phyloP scores from a whole-genome alignment of 2,797 vertebrate species.

The Monodelphis domestica region DNA sequence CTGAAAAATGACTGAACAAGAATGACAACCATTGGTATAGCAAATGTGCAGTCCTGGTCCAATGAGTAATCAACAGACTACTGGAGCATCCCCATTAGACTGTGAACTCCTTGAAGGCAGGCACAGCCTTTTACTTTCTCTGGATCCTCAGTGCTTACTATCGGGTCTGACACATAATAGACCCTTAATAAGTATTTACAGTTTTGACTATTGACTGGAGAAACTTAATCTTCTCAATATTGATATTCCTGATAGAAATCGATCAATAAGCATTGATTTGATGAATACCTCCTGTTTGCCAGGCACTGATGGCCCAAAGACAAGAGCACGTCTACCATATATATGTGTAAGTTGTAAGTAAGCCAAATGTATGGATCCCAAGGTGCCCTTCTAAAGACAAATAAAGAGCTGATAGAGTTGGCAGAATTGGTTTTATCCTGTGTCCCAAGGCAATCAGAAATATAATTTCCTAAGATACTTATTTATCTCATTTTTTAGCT shows the following conservation, averaged over 20 bases:
- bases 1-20: not conserved
- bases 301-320: not conserved
- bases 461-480: not conserved
- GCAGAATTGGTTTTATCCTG: not conserved
- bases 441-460: not conserved
- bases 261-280: not conserved
- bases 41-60: not conserved
- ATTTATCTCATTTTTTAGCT: not conserved
- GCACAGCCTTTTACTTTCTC: not conserved
- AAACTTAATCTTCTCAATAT: not conserved
- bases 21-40: not conserved
- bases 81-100: not conserved
- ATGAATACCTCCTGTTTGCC: not conserved
- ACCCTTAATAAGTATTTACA: not conserved
- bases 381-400: not conserved
- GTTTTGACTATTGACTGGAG: not conserved
- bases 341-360: not conserved
- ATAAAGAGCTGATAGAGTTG: not conserved
- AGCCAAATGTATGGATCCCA: not conserved
- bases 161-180: not conserved
- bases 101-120: not conserved
- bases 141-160: not conserved
- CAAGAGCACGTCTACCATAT: not conserved
- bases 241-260: not conserved
- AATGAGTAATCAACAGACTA: not conserved